Evolutionary conservation across 2,888 invertebrate species (phyloP), one percentile per base, ranked within the genome.

Genomic region (Cryptocephalus primarius): DNA sequence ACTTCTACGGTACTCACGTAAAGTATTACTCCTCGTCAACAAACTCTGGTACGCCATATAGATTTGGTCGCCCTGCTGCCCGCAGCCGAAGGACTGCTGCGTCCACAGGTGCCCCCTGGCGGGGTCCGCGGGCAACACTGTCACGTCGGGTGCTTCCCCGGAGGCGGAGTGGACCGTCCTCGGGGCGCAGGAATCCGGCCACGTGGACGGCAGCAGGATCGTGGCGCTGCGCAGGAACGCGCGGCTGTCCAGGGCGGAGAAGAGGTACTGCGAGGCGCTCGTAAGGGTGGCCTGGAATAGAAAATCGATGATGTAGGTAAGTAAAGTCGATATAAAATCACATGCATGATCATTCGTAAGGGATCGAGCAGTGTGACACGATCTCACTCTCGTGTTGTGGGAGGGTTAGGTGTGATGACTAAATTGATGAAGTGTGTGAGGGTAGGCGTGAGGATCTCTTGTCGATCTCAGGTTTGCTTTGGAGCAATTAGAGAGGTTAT

Each of bases 31-130:
- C 32, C 57, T 56, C 13, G 51, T 49, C 49, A 66, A 60, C 38
- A 77, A 61, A n/a, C 63, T 59, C 40, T 69, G 67, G 54, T 70
- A 71, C 40, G 72, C 68, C 14, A 78, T 52, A 55, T 74, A 77
- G 41, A 81, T 75, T 60, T 77, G 78, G 57, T 79, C 77, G 0
- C 80, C 81, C 0, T 63, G 62, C 53, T 73, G 70, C 4, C 78
- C 79, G 55, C 81, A 82, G 9, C 77, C 77, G 31, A 75, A 69
- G 3, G 76, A 75, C 60, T 80, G 80, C 57, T 78, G 76, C 1
- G 80, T 80, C 75, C 76, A 80, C n/a, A 76, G 70, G 9, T 67
- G 71, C 49, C 75, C 76, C 40, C 77, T 66, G 6, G 74, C 72
- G 52, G 77, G 75, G 31, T 74, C 72, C 9, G 66, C 62, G 4